Base-by-base conservation (phyloP, 2,888 invertebrate genomes). In the Glaucopsyche alexis region DNA sequence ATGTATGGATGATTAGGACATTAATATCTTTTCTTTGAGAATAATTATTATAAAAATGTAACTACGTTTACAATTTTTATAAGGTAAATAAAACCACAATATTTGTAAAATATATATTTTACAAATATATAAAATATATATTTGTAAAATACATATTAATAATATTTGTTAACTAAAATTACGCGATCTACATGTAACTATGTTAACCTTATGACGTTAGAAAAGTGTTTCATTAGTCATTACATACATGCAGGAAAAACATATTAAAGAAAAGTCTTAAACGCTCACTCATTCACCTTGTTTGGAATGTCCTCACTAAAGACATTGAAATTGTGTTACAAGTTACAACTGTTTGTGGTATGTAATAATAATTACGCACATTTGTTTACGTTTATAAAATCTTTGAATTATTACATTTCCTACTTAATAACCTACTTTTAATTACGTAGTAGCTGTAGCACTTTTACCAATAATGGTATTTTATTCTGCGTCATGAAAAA, bases 321-420 rank as follows among this genome's bases (percentile, higher is more conserved):
- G 60, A 60, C 60, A 60, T 60, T 60, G 60, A 60, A 60, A 60
- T 38, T 55, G 14, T 29, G 60, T 60, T 60, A 29, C 60, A 60
- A 60, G 60, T 60, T 60, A 29, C 60, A 60, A 60, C 60, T 29
- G 16, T 29, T 29, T 38, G 29, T 11, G 60, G 60, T 60, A 14
- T 60, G 60, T 60, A 13, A 60, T 60, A 60, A 60, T 38, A 16
- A 60, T 60, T 60, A 60, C 60, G 60, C 29, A 60, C 60, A 60
- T 60, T 60, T 60, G 60, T 60, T 60, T 60, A 60, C 29, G 60
- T 60, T 60, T 60, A 60, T 29, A 60, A 29, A 29, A 60, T 60
- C 29, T 60, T 60, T 38, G 29, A 60, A 60, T 14, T 60, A 29
- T 13, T 11, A 38, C 16, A 60, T 29, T 60, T 38, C 60, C 60